Percentiles rank a stretch among this genome's conserved stretches.
These are phyloP conservation scores for Cinara cedri DNA, from an alignment of 2,888 invertebrate genomes.

Conservation along the genomic window DNA sequence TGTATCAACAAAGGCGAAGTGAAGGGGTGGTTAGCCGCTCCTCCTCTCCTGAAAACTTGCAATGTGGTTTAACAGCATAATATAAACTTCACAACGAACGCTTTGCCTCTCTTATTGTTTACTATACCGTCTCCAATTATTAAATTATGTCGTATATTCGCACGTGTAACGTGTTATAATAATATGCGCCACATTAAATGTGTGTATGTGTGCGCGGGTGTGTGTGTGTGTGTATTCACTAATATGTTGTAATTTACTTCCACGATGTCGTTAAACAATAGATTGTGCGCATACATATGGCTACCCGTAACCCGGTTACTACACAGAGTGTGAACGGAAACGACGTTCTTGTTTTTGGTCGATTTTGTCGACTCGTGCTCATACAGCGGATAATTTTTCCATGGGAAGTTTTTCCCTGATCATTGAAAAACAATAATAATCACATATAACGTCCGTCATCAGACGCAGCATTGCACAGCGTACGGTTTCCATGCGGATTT, in stretches of 20 bases:
- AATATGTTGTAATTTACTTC: background rate
- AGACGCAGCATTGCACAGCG: no score
- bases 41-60: no score
- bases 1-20: no score
- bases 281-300: background rate
- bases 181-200: background rate
- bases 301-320: conserved; percentile 14
- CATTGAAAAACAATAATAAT: background rate
- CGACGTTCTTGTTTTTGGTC: conserved; percentile 28
- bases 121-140: no score
- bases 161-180: background rate
- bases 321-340: conserved; percentile 46
- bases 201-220: background rate
- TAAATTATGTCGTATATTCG: no score
- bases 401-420: conserved; percentile 25
- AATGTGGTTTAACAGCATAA: no score
- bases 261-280: conserved; percentile 25
- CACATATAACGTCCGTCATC: background rate
- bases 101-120: no score
- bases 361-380: conserved; percentile 33
- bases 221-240: background rate
- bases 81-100: no score
- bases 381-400: conserved; percentile 32
- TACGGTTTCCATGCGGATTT: background rate
- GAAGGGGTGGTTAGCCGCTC: no score